A percentile compares a stretch with the other conserved stretches of the same genome.
These are phyloP conservation scores for Cepaea nemoralis DNA, from an alignment of 1,140 invertebrate species.

Conservation along the genomic window DNA sequence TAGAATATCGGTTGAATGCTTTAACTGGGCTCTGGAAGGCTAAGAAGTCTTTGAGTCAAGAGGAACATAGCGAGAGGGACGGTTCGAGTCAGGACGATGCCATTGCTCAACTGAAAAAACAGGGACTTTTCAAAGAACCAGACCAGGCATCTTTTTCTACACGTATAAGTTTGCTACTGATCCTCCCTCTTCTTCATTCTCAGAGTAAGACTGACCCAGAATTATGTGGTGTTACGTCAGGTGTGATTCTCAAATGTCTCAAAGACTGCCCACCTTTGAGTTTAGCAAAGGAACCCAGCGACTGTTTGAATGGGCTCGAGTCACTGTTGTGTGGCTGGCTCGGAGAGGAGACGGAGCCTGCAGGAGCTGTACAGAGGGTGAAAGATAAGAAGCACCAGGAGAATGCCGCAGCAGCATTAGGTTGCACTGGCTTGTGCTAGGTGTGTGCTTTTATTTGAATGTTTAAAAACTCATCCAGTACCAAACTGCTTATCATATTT, in stretches of 20 bases:
- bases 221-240: conserved; percentile 67
- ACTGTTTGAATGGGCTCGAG: conserved; percentile 70
- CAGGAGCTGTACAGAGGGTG: conserved; percentile 38
- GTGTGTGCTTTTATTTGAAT: conserved; percentile 43
- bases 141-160: conserved; percentile 71
- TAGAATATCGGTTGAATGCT: conserved; percentile 70
- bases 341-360: conserved; percentile 55
- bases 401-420: conserved; percentile 68
- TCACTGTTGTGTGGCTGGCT: conserved; percentile 68
- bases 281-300: conserved; percentile 68
- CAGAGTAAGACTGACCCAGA: conserved; percentile 67
- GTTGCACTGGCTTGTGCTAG: conserved; percentile 70
- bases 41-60: conserved; percentile 59
- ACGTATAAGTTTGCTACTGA: conserved; percentile 66
- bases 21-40: conserved; percentile 68
- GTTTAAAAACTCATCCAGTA: no score
- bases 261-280: conserved; percentile 68
- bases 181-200: conserved; percentile 69
- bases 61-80: conserved; percentile 65
- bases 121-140: conserved; percentile 65
- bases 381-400: conserved; percentile 57
- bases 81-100: conserved; percentile 60
- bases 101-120: conserved; percentile 65
- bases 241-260: conserved; percentile 67
- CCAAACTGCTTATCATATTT: no score